A percentile compares a stretch with the other conserved stretches of the same genome.
Conservation (phyloP, 1,140 invertebrate species). For the Holcopasites calliopsidis region DNA sequence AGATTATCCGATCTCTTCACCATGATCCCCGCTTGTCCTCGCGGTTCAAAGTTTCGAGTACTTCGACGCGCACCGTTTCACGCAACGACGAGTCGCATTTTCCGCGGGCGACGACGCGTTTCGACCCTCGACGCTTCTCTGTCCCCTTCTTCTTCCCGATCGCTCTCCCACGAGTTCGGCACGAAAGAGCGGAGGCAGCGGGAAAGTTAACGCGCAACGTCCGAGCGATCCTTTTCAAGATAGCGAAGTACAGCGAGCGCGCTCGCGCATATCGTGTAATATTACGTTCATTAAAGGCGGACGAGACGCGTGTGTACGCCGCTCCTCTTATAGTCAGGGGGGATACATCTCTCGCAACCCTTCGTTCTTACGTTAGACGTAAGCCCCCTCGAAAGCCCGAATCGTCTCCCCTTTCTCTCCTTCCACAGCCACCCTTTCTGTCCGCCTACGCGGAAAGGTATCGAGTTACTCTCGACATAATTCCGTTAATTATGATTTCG, state of each 20-base stretch:
- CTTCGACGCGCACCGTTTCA: background rate
- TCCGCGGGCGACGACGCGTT: slow-evolving; percentile 9
- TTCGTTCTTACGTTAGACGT: slow-evolving; percentile 72
- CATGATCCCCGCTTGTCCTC: background rate
- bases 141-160: background rate
- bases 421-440: too few relatives aligned
- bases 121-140: background rate
- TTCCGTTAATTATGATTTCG: slow-evolving; percentile 79
- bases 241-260: slow-evolving; percentile 38
- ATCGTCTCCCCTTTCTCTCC: slow-evolving; percentile 23
- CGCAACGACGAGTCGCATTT: background rate
- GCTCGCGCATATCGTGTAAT: slow-evolving; percentile 62
- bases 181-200: too few relatives aligned
- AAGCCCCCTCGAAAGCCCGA: slow-evolving; percentile 57
- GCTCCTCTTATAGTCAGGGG: slow-evolving; percentile 26
- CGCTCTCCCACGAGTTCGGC: background rate
- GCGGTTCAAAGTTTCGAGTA: background rate
- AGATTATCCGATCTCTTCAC: slow-evolving; percentile 14
- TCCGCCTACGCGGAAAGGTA: slow-evolving; percentile 64
- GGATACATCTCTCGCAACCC: slow-evolving; percentile 64
- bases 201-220: background rate
- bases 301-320: slow-evolving; percentile 30
- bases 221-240: slow-evolving; percentile 42
- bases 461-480: slow-evolving; percentile 73
- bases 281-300: slow-evolving; percentile 64